phyloP scores from a whole-genome alignment of 2,797 vertebrate genomes.

The Cynopterus sphinx region DNA sequence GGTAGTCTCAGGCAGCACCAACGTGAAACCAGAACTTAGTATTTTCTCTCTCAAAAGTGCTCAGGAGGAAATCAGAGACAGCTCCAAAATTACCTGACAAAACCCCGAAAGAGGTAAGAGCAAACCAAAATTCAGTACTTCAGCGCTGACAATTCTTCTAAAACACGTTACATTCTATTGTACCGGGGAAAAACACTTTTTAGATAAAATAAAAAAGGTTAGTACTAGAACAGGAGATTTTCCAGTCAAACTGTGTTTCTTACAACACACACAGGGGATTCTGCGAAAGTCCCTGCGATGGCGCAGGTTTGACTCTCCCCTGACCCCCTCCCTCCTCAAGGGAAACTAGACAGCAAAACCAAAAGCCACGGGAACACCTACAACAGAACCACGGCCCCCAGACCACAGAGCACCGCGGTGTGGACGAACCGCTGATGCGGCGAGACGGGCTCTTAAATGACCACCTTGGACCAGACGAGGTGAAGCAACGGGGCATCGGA shows the following conservation, averaged over 20 bases:
- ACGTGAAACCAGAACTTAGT: not conserved
- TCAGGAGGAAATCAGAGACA: not conserved
- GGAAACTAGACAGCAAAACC: not conserved
- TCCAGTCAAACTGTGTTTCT: not conserved
- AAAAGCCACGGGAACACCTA: not conserved
- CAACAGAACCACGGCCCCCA: not conserved
- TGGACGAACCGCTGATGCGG: not conserved
- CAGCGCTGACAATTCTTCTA: not conserved
- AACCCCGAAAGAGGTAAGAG: not conserved
- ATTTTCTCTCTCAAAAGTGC: not conserved
- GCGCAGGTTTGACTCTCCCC: not conserved
- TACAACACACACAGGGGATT: not conserved
- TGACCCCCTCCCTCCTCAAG: too few species aligned
- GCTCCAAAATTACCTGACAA: not conserved
- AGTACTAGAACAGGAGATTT: not conserved
- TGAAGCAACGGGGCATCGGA: not conserved
- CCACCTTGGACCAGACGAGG: not conserved
- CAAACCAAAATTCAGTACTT: not conserved
- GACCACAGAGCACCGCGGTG: not conserved
- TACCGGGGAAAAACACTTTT: not conserved
- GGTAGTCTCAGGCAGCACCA: not conserved
- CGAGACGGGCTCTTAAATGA: fast-evolving
- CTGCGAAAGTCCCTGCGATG: not conserved
- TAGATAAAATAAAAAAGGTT: not conserved
- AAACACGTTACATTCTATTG: not conserved